phyloP scores from a whole-genome alignment of 2,113 vertebrate species.

The Lathamus discolor region DNA sequence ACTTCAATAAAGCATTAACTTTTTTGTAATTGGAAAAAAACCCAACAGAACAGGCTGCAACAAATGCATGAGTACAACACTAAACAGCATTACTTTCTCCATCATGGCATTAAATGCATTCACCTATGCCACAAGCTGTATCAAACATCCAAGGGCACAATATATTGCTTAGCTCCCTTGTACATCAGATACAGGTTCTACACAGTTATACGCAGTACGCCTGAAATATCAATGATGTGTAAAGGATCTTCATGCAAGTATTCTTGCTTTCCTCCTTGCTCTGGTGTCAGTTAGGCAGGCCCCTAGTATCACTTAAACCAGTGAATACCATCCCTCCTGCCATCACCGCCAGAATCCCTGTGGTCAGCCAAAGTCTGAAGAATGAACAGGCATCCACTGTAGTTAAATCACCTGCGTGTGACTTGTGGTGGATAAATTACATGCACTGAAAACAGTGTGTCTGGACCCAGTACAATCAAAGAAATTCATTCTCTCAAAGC shows the following conservation, averaged over 20 bases:
- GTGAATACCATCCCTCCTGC: not conserved
- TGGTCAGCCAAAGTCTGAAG: not conserved
- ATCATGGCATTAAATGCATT: not conserved
- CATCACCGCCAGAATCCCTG: not conserved
- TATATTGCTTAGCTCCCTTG: not conserved
- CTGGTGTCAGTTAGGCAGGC: accelerated
- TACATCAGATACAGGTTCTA: accelerated
- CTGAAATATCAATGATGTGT: not conserved
- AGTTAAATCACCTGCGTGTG: not conserved
- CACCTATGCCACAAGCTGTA: not conserved
- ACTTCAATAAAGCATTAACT: not conserved
- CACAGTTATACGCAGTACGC: not conserved
- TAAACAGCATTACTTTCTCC: not conserved
- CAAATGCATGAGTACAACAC: not conserved
- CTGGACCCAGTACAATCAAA: not conserved
- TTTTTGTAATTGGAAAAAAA: not conserved
- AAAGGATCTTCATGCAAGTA: not conserved
- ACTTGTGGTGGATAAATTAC: not conserved
- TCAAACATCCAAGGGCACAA: not conserved
- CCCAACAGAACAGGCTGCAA: not conserved
- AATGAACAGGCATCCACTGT: not conserved
- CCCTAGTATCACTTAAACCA: not conserved
- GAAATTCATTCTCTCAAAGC: not conserved
- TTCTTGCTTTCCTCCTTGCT: not conserved
- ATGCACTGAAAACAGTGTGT: accelerated